Evolutionary conservation across 2,113 vertebrate species (phyloP).

Genomic region (Micronisus gabar): DNA sequence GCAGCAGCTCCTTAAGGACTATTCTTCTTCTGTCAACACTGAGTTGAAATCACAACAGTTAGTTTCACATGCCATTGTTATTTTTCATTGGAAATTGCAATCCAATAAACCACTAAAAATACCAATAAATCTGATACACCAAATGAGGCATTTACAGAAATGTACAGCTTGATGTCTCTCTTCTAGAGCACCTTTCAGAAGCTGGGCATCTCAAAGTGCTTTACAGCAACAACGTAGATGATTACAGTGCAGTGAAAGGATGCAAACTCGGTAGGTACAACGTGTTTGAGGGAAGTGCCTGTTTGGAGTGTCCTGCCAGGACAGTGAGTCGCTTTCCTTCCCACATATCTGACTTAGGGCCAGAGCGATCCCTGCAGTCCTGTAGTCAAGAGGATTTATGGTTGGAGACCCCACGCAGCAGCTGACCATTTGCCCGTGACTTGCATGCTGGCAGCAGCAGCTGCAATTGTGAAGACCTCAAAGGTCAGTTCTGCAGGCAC

Average conservation of each 20-base stretch:
- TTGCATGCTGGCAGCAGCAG: neutral
- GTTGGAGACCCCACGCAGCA: neutral
- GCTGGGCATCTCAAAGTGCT: neutral
- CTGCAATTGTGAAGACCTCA: neutral
- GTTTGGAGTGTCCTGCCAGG: neutral
- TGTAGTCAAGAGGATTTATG: neutral
- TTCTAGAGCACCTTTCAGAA: neutral
- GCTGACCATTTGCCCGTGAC: neutral
- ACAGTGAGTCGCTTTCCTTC: neutral
- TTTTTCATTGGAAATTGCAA: neutral
- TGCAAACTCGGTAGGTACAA: neutral
- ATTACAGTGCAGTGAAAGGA: neutral
- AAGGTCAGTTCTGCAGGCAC: neutral
- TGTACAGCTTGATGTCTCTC: neutral
- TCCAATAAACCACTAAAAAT: neutral
- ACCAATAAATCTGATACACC: neutral
- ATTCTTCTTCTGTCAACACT: neutral
- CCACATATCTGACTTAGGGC: neutral
- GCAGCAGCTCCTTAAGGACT: neutral
- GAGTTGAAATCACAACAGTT: neutral
- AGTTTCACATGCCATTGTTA: neutral
- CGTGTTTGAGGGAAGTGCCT: neutral
- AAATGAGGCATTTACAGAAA: neutral
- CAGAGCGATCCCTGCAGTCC: neutral
- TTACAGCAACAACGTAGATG: neutral